Evolutionary conservation across 1,140 invertebrate species (phyloP), one percentile per base, ranked within the genome.

Genomic region (Drosophila ananassae): DNA sequence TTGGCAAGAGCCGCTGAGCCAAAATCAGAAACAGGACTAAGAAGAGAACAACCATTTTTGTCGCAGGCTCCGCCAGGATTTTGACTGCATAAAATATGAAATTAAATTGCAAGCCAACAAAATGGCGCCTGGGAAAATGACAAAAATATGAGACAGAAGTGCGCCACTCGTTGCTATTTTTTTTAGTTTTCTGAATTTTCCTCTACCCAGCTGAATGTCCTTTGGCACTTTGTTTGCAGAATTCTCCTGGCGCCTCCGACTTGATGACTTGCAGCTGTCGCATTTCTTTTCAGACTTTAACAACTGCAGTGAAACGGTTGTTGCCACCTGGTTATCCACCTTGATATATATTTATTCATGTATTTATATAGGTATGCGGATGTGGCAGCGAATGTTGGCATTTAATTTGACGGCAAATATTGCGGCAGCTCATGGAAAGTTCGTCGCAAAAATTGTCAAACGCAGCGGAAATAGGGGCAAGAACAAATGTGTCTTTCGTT

Each of bases 51-150:
- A 17, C 37, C 48, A 50, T 75, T 74, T 75, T 75, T 75, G 72
- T 75, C 71, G 72, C 72, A 75, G 56, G 60, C 72, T 58, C 48
- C 8, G 41, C 71, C 53, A 53, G 72, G 48, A 75, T 75, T 75
- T 75, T 66, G 72, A 75, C 72, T 75, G 72, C 72, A 75, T 75
- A 75, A 75, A 75, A 75, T 75, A 75, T 75, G 71, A 75, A 75
- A 75, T 75, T 75, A 75, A 75, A 75, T 75, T 75, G 72, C 71
- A 32, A 75, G 72, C 72, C 72, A 75, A 71, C 67, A 66, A 66
- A 75, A 74, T 75, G 72, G 72, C 72, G 72, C 53, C 72, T 41
- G 72, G 72, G 72, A 75, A 75, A 75, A 75, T 75, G 72, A 66
- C 53, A 75, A 73, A 75, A 75, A 75, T 75, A 75, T 75, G 72